phyloP scores from a whole-genome alignment of 2,888 invertebrate species.

The Hydrotaea diabolus region DNA sequence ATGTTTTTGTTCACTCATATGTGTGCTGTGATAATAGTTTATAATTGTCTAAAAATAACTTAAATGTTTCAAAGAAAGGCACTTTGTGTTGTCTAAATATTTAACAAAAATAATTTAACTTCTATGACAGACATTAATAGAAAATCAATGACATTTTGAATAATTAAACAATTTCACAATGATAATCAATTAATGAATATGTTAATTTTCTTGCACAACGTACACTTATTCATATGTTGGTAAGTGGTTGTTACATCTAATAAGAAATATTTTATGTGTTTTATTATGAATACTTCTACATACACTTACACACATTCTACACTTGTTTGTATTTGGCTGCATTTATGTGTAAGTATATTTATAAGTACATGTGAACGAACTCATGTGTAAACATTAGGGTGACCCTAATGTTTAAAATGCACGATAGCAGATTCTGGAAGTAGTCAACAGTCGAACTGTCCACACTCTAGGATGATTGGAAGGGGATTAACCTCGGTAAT shows the following conservation, averaged over 20 bases:
- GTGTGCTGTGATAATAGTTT: too few relatives aligned
- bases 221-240: not conserved
- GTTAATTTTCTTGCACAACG: slow-evolving; percentile 13
- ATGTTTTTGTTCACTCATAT: too few relatives aligned
- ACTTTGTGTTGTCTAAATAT: slow-evolving; percentile 21
- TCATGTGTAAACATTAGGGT: too few relatives aligned
- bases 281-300: too few relatives aligned
- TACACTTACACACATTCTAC: not conserved
- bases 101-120: not conserved
- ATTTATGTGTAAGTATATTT: not conserved
- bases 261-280: too few relatives aligned
- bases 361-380: too few relatives aligned
- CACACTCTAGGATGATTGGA: too few relatives aligned
- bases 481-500: too few relatives aligned
- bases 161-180: slow-evolving; percentile 41
- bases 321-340: not conserved
- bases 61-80: slow-evolving; percentile 42
- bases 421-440: too few relatives aligned
- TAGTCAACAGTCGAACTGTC: too few relatives aligned
- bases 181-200: not conserved
- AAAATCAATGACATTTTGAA: slow-evolving; percentile 34
- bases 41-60: not conserved
- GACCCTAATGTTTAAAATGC: too few relatives aligned
- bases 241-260: too few relatives aligned
- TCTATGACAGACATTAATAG: slow-evolving; percentile 10